These are phyloP conservation scores for Martes flavigula DNA, from an alignment of 2,797 vertebrate genomes.

Conservation along the genomic window DNA sequence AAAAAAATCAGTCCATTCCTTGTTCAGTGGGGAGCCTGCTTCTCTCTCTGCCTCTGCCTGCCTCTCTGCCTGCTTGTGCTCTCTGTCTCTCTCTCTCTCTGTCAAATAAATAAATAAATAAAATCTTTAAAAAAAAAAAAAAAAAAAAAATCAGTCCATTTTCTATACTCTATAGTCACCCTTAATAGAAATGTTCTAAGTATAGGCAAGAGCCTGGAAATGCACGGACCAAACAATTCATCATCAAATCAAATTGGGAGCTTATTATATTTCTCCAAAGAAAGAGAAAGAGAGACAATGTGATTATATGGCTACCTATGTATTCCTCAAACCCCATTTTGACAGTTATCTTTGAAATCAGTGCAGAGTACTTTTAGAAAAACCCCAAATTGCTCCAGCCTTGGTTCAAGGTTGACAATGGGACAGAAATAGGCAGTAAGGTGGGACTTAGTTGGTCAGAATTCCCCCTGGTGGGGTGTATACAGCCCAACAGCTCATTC, in stretches of 20 bases:
- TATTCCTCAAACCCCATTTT: slow-evolving; percentile 62
- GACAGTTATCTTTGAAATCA: slow-evolving; percentile 56
- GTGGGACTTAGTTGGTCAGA: slow-evolving; percentile 12
- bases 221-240: not conserved
- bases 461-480: not conserved
- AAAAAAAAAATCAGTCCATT: slow-evolving; percentile 12
- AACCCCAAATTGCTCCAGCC: slow-evolving; percentile 53
- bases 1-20: slow-evolving; percentile 9
- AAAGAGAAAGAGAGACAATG: not conserved
- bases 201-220: slow-evolving; percentile 1
- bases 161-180: not conserved
- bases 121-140: no score
- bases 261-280: slow-evolving; percentile 47
- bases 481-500: not conserved
- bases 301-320: slow-evolving; percentile 55
- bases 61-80: no score
- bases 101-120: no score
- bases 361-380: slow-evolving; percentile 61
- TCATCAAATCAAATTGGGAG: slow-evolving; percentile 51
- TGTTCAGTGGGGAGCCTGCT: no score
- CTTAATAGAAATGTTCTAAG: slow-evolving; percentile 41
- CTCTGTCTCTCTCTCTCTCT: no score
- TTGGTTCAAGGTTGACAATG: slow-evolving; percentile 45
- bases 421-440: slow-evolving; percentile 31
- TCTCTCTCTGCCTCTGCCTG: no score